phyloP scores from a whole-genome alignment of 2,113 vertebrate genomes.

The Lampris megalopsis region DNA sequence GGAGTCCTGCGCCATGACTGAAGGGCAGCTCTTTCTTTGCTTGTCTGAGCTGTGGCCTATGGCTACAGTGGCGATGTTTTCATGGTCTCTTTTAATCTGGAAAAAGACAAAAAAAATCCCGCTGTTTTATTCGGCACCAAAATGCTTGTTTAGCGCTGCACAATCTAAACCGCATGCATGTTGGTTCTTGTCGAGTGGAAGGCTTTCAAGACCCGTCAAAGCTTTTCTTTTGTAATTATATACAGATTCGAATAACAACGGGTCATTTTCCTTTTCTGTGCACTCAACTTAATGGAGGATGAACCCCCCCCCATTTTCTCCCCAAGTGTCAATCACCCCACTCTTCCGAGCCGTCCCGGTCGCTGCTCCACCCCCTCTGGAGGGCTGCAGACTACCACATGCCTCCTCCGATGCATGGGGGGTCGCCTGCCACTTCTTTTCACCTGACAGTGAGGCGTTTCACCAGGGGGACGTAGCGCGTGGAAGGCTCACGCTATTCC shows the following conservation, averaged over 20 bases:
- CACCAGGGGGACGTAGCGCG: no score
- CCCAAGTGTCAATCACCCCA: no score
- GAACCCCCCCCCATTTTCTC: slow-evolving; percentile 14
- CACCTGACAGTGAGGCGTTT: no score
- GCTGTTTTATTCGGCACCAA: slow-evolving; percentile 31
- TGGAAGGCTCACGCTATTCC: no score
- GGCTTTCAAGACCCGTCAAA: background rate
- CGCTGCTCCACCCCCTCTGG: no score
- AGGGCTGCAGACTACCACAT: no score
- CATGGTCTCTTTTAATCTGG: slow-evolving; percentile 49
- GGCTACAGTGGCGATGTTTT: slow-evolving; percentile 37
- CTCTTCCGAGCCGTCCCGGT: no score
- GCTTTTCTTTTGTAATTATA: background rate
- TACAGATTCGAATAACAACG: slow-evolving; percentile 53
- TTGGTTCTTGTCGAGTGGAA: slow-evolving; percentile 21
- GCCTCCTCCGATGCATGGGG: no score
- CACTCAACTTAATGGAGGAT: slow-evolving; percentile 53
- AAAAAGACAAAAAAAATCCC: no score
- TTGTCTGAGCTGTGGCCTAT: slow-evolving; percentile 21
- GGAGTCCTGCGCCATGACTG: slow-evolving; percentile 57
- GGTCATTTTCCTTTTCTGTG: slow-evolving; percentile 19
- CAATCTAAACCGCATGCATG: slow-evolving; percentile 21
- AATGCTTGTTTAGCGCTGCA: slow-evolving; percentile 57
- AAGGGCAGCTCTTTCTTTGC: slow-evolving; percentile 1
- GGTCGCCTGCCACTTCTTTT: no score